These are phyloP conservation scores for Orussus abietinus DNA, from an alignment of 1,140 invertebrate genomes.

Conservation along the genomic window DNA sequence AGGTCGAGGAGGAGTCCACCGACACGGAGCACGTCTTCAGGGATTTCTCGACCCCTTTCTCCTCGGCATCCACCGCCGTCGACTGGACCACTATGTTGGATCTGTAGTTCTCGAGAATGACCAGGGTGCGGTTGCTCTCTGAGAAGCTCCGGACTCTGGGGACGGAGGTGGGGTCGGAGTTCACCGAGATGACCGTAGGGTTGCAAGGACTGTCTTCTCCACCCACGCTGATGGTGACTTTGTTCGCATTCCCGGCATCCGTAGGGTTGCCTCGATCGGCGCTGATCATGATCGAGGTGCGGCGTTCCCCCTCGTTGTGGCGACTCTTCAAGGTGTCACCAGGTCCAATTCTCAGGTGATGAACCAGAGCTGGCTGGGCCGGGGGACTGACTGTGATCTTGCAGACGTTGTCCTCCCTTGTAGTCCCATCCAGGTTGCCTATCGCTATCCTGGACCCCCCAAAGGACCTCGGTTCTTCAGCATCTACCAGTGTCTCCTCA, in stretches of 20 bases:
- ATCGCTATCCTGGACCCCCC: too few species aligned
- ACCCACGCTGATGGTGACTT: conserved; percentile 50
- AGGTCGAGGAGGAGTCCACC: too few species aligned
- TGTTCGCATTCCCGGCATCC: conserved; percentile 56
- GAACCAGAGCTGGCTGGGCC: conserved; percentile 48
- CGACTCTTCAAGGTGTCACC: conserved; percentile 30
- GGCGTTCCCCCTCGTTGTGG: conserved; percentile 30
- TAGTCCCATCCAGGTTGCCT: too few species aligned
- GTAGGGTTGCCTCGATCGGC: conserved; percentile 66
- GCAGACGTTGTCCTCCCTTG: conserved; percentile 40
- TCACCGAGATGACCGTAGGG: conserved; percentile 48
- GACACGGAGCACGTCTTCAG: too few species aligned
- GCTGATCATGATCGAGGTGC: conserved; percentile 73
- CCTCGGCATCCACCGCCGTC: too few species aligned
- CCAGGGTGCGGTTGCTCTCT: conserved; percentile 48
- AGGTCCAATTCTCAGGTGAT: conserved; percentile 58
- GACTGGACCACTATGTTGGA: conserved; percentile 47
- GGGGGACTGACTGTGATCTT: conserved; percentile 48
- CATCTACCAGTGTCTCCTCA: too few species aligned
- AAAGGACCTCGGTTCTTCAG: too few species aligned
- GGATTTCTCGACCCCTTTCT: too few species aligned
- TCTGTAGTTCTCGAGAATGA: conserved; percentile 47
- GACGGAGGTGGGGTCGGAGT: conserved; percentile 31
- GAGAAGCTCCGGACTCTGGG: conserved; percentile 31
- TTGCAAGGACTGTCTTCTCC: conserved; percentile 47